Percentiles rank a stretch among this genome's conserved stretches.
Evolutionary conservation across 2,113 vertebrate genomes (phyloP).

Genomic region (Seriola aureovittata): DNA sequence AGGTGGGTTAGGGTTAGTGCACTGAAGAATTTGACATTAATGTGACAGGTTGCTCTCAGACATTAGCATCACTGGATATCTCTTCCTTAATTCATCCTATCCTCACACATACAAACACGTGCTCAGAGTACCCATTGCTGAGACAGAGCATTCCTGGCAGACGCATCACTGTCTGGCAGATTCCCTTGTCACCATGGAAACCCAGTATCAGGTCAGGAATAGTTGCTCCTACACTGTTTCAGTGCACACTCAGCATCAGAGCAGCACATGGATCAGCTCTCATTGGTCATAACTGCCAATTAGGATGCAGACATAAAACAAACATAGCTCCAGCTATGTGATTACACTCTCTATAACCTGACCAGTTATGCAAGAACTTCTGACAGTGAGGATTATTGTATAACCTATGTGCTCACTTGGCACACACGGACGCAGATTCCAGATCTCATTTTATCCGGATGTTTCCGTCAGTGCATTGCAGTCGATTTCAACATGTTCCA

Average conservation of each 20-base stretch:
- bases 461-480: conserved; percentile 3
- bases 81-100: neutral
- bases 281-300: conserved; percentile 16
- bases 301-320: conserved; percentile 36
- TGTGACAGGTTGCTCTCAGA: conserved; percentile 17
- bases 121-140: conserved; percentile 33
- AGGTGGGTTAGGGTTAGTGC: conserved; percentile 7
- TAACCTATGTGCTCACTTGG: neutral
- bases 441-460: neutral
- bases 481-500: conserved; percentile 18
- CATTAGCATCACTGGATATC: neutral
- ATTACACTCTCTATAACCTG: conserved; percentile 8
- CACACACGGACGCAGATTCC: conserved; percentile 6
- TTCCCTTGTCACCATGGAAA: conserved; percentile 77
- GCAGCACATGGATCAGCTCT: conserved; percentile 37
- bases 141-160: conserved; percentile 58
- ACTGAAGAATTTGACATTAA: neutral
- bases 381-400: conserved; percentile 2
- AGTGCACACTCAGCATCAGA: conserved; percentile 54
- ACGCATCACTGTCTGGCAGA: conserved; percentile 74
- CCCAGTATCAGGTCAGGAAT: conserved; percentile 64
- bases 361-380: conserved; percentile 13
- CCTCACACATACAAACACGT: conserved; percentile 15
- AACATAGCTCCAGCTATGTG: conserved; percentile 9
- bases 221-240: conserved; percentile 58